phyloP scores from a whole-genome alignment of 2,888 invertebrate genomes.

The Epistrophe eligans region DNA sequence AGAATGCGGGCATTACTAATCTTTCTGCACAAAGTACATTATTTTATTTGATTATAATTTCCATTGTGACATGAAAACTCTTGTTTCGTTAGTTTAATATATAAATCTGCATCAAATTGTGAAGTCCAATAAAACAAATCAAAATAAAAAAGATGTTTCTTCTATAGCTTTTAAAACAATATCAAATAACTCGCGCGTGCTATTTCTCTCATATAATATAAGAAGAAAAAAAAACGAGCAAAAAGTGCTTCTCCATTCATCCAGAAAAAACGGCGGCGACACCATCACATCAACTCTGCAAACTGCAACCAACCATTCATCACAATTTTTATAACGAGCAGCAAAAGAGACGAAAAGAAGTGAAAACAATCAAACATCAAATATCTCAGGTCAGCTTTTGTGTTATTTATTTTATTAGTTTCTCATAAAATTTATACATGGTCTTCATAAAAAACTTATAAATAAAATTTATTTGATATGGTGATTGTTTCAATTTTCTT shows the following conservation, averaged over 20 bases:
- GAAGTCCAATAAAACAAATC: neutral
- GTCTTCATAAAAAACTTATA: neutral
- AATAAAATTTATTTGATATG: neutral
- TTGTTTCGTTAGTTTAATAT: slow-evolving; percentile 34
- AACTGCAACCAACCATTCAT: slow-evolving; percentile 58
- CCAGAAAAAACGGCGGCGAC: slow-evolving; percentile 65
- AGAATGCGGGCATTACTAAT: slow-evolving; percentile 73
- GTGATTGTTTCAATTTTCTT: neutral
- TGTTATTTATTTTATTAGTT: neutral
- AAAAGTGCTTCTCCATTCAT: slow-evolving; percentile 61
- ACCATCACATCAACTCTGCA: slow-evolving; percentile 41
- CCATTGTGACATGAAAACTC: slow-evolving; percentile 45
- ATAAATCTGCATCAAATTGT: neutral
- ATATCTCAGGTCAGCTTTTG: slow-evolving; percentile 64
- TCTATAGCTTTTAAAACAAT: slow-evolving; percentile 1
- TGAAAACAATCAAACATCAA: slow-evolving; percentile 9
- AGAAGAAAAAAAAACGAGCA: neutral
- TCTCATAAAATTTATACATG: neutral
- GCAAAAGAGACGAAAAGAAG: slow-evolving; percentile 9
- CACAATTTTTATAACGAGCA: slow-evolving; percentile 30
- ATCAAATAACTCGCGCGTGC: slow-evolving; percentile 40
- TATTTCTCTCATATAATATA: slow-evolving; percentile 14
- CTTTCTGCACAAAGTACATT: slow-evolving; percentile 61
- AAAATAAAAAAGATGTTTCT: neutral
- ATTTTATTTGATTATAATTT: slow-evolving; percentile 49